phyloP scores from a whole-genome alignment of 2,888 invertebrate genomes.

The Drosophila pseudotakahashii region DNA sequence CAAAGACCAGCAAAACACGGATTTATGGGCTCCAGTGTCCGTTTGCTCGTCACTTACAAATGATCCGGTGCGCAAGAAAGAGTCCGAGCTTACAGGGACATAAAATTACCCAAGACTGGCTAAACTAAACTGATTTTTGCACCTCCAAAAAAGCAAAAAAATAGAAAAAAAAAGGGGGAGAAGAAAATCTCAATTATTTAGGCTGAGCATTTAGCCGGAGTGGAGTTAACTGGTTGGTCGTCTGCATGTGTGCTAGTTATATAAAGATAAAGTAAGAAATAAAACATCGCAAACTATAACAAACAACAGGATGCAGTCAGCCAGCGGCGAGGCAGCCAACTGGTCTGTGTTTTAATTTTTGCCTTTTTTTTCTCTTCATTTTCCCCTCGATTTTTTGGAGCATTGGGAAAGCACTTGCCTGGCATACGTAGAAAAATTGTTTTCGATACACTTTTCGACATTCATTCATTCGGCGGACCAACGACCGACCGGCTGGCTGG shows the following conservation, averaged over 20 bases:
- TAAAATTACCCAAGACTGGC: slow-evolving; percentile 31
- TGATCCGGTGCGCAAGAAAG: slow-evolving; percentile 24
- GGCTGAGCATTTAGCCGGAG: slow-evolving; percentile 35
- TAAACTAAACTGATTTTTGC: slow-evolving; percentile 25
- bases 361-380: slow-evolving; percentile 2
- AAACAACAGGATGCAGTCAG: slow-evolving; percentile 74
- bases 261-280: slow-evolving; percentile 77
- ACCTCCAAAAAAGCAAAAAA: slow-evolving; percentile 32
- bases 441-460: slow-evolving; percentile 83
- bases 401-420: slow-evolving; percentile 49
- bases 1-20: slow-evolving; percentile 5
- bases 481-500: slow-evolving; percentile 29
- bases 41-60: slow-evolving; percentile 62
- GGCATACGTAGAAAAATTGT: slow-evolving; percentile 70
- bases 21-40: slow-evolving; percentile 30
- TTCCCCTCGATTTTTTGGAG: slow-evolving; percentile 27
- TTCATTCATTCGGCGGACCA: slow-evolving; percentile 78
- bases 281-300: slow-evolving; percentile 73
- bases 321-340: slow-evolving; percentile 50
- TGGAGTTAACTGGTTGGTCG: slow-evolving; percentile 15
- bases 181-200: slow-evolving; percentile 65
- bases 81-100: slow-evolving; percentile 24
- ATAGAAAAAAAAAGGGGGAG: slow-evolving; percentile 13
- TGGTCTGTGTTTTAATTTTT: slow-evolving; percentile 42
- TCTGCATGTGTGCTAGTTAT: slow-evolving; percentile 63